Conservation (phyloP, 2,113 vertebrate species). For the Clarias magur region DNA sequence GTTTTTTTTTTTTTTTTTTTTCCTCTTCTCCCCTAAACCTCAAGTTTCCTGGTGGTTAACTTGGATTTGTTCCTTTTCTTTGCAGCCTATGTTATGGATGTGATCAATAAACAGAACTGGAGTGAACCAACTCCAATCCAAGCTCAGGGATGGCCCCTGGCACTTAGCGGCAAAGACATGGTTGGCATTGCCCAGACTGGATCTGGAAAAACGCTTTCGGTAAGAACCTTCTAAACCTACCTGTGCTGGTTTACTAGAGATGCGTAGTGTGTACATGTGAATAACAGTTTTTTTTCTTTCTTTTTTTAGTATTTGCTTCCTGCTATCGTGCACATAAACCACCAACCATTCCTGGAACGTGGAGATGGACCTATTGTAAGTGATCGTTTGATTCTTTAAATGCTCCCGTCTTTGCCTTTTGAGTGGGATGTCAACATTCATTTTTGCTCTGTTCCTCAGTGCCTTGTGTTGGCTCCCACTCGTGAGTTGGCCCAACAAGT, state of each 20-base stretch:
- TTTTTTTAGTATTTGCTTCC: constrained; percentile 84
- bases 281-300: not conserved
- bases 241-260: not conserved
- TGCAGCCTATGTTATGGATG: constrained; percentile 95
- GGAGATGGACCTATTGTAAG: constrained; percentile 95
- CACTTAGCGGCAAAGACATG: constrained; percentile 95
- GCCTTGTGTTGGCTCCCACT: constrained; percentile 93
- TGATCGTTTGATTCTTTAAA: constrained; percentile 19
- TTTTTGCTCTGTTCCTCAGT: constrained; percentile 57
- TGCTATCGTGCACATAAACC: constrained; percentile 98
- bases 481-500: constrained; percentile 97
- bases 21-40: too few species aligned
- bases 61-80: not conserved
- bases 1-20: too few species aligned
- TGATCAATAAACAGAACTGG: constrained; percentile 91
- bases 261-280: not conserved
- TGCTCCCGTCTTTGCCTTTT: not conserved
- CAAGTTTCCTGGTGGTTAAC: not conserved
- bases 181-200: constrained; percentile 98
- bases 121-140: constrained; percentile 96
- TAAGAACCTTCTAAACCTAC: constrained; percentile 66
- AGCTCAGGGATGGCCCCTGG: constrained; percentile 96
- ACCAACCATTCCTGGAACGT: constrained; percentile 95
- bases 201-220: constrained; percentile 95
- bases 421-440: not conserved